Evolutionary conservation across 1,140 invertebrate genomes (phyloP), one percentile per base, ranked within the genome.

Genomic region (Druon quercuslanigerum): DNA sequence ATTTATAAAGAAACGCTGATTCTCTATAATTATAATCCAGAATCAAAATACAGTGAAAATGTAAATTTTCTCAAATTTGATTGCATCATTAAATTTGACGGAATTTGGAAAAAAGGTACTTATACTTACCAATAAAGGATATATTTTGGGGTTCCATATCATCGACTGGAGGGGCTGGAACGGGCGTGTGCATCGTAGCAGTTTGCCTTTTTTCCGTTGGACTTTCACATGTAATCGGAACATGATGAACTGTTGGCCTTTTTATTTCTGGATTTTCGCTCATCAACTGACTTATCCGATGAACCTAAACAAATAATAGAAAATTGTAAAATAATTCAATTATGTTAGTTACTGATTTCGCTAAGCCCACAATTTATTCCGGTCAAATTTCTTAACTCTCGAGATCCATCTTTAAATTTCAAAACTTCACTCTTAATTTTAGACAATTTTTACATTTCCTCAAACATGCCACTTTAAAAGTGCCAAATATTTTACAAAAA

Each of bases 131-230:
- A 82, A 97, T 97, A 86, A 97, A 98, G 50, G 96, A 97, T 82
- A 97, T 97, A 92, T 96, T 97, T 90, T 98, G 96, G 11, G 96
- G 96, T 85, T 97, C 96, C 96, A 97, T 96, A 83, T 96, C 96
- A 87, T 96, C 95, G 57, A 93, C 93, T 82, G 95, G 90, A 78
- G 95, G 94, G 76, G 94, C 92, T 76, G 94, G 93, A 72, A 95
- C 92, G 13, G 93, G 93, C 13, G 92, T 92, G 79, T 95, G 94
- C 13, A 92, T 90, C 8, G 92, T 86, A 83, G 90, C 90, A 70
- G 79, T 89, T 79, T 92, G 90, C 71, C 89, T 84, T 82, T 91
- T 91, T 71, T 92, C 91, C 9, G 84, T 85, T 11, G 87, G 86
- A 75, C 84, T 91, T 80, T 91, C 90, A 71, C 88, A 86, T 75